Percentiles rank a stretch among this genome's conserved stretches.
These are phyloP conservation scores for Enteromius viviparus DNA, from an alignment of 2,797 vertebrate genomes.

Conservation along the genomic window DNA sequence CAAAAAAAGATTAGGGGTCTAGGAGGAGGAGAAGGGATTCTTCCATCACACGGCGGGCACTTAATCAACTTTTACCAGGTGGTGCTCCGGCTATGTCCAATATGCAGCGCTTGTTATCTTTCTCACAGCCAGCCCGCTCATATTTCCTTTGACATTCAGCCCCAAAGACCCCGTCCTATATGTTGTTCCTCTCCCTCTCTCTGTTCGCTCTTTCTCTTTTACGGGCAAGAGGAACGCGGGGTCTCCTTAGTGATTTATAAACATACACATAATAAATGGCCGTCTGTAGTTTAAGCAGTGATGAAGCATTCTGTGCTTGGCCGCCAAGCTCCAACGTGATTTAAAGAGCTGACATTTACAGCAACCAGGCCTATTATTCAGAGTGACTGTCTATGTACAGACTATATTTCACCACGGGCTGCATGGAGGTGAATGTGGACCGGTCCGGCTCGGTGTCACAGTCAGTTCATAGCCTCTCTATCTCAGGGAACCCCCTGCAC, in stretches of 20 bases:
- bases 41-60: slow-evolving; percentile 18
- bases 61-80: slow-evolving; percentile 58
- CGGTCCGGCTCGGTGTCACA: slow-evolving; percentile 51
- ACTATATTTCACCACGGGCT: slow-evolving; percentile 90
- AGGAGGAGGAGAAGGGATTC: slow-evolving; percentile 17
- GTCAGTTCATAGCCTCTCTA: slow-evolving; percentile 47
- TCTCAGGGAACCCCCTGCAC: slow-evolving; percentile 15
- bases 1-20: not conserved
- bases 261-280: slow-evolving; percentile 96
- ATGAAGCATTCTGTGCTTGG: slow-evolving; percentile 88
- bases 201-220: slow-evolving; percentile 57
- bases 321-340: slow-evolving; percentile 86
- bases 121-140: slow-evolving; percentile 37
- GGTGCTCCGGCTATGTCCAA: slow-evolving; percentile 40
- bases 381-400: slow-evolving; percentile 98
- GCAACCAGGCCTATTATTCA: slow-evolving; percentile 96
- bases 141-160: slow-evolving; percentile 53
- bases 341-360: slow-evolving; percentile 99
- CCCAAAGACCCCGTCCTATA: slow-evolving; percentile 49
- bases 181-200: slow-evolving; percentile 38
- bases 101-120: slow-evolving; percentile 50
- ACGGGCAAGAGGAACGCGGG: slow-evolving; percentile 77
- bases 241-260: slow-evolving; percentile 96
- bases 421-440: slow-evolving; percentile 81
- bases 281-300: slow-evolving; percentile 91